A percentile compares a stretch with the other conserved stretches of the same genome.
Conservation (phyloP, 2,113 vertebrate species). For the Eulacestoma nigropectus region DNA sequence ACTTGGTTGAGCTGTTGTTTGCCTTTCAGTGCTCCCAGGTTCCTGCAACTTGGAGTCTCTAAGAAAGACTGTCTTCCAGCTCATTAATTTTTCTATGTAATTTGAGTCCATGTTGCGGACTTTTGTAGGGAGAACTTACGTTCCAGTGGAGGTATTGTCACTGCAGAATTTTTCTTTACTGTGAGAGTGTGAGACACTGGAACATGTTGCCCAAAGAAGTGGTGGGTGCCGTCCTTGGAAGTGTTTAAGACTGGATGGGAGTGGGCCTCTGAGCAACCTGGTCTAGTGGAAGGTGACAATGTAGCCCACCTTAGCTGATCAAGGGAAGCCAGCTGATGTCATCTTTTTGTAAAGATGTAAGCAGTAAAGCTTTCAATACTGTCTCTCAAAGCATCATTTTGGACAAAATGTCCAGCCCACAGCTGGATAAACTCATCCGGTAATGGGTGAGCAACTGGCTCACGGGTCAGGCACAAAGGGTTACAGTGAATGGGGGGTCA, state of each 20-base stretch:
- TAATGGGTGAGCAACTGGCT: background rate
- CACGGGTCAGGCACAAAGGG: background rate
- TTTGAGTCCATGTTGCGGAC: background rate
- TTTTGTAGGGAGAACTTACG: background rate
- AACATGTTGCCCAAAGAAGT: background rate
- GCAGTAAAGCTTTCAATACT: background rate
- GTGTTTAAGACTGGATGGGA: rapidly evolving
- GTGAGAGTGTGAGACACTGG: background rate
- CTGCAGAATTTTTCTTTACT: background rate
- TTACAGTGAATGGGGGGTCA: background rate
- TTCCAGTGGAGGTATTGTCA: background rate
- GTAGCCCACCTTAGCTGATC: background rate
- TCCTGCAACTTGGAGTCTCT: background rate
- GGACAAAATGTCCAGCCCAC: background rate
- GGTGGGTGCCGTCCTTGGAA: background rate
- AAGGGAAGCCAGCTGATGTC: background rate
- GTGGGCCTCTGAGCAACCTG: background rate
- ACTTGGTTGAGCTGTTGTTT: background rate
- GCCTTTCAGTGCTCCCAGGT: background rate
- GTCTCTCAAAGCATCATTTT: background rate
- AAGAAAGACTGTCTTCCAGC: background rate
- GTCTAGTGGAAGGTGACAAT: background rate
- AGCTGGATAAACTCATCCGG: background rate
- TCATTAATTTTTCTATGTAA: background rate
- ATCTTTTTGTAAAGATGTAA: too few relatives aligned